Evolutionary conservation across 2,888 invertebrate species (phyloP).

Genomic region (Rhingia rostrata): DNA sequence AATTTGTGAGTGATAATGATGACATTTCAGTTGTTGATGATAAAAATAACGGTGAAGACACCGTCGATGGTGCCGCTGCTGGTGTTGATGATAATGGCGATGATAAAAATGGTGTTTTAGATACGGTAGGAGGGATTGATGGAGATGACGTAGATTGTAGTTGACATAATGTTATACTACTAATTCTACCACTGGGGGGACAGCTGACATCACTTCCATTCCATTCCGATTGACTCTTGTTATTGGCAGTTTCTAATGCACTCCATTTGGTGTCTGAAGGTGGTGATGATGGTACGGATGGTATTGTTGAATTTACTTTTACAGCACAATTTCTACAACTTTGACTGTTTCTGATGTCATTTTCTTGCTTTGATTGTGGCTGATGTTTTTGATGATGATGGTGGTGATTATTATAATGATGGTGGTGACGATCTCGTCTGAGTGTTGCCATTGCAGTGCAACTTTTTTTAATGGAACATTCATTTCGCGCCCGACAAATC

Average conservation of each 20-base stretch:
- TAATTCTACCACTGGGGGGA: constrained; percentile 28
- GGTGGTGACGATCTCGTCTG: constrained; percentile 18
- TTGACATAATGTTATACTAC: constrained; percentile 60
- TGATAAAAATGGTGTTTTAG: constrained; percentile 41
- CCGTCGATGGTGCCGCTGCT: constrained; percentile 7
- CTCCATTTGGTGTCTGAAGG: constrained; percentile 31
- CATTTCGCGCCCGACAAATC: constrained; percentile 52
- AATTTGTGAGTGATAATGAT: constrained; percentile 15
- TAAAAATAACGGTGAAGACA: constrained; percentile 41
- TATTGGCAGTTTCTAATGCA: constrained; percentile 58
- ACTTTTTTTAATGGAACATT: constrained; percentile 33
- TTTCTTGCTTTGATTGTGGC: too few species aligned
- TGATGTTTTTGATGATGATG: too few species aligned
- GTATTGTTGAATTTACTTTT: constrained; percentile 54
- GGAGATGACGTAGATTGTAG: constrained; percentile 56
- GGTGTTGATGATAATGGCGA: constrained; percentile 27
- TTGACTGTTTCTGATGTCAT: constrained; percentile 40
- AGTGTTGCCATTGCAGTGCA: constrained; percentile 40
- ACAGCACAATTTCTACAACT: constrained; percentile 53
- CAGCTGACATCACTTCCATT: constrained; percentile 47
- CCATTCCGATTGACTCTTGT: constrained; percentile 61
- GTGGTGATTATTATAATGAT: neutral
- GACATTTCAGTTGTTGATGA: constrained; percentile 17
- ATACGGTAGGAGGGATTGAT: constrained; percentile 53
- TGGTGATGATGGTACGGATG: constrained; percentile 28